Base-by-base conservation (phyloP, 2,888 invertebrate genomes). In the Deilephila porcellus region DNA sequence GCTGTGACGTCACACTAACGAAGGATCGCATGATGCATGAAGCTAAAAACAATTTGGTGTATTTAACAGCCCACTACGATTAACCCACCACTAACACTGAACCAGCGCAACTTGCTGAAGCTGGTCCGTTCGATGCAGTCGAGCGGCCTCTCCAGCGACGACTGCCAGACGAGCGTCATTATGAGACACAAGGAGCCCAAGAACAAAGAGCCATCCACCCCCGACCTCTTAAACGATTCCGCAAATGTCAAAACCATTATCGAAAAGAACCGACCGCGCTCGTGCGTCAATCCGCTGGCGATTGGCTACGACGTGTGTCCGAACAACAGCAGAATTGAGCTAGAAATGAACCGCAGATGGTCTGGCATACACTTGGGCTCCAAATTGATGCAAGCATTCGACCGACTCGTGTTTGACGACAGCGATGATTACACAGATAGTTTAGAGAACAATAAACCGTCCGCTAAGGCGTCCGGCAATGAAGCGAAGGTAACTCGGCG, bases 391-490 rank as follows among this genome's bases (percentile, higher is more conserved):
- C 96, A 97, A 83, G 97, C 96, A 4, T 96, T 97, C 81, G 97
- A 97, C 85, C 95, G 96, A 82, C 91, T 97, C 52, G 95, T 95
- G 73, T 95, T 95, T 76, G 95, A 95, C 76, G 97, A 97, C 83
- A 96, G 96, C 76, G 96, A 96, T 80, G 97, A 97, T 88, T 97
- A 97, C 85, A 96, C 97, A 11, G 97, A 97, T 90, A 97, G 97
- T 88, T 93, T 97, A 80, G 97, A 97, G 89, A 96, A 95, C 86
- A 95, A 95, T 83, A 93, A 92, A 82, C 89, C 91, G 88, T 80
- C 90, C 80, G 87, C 89, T 85, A 93, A 92, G 85, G 81, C 90
- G 74, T 95, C 96, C 81, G 96, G 96, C 81, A 90, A 84, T 86
- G 93, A 94, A 77, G 84, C 85, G 85, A 94, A 94, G 94, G 94